A percentile compares a stretch with the other conserved stretches of the same genome.
These are phyloP conservation scores for Myotis findleyi DNA, from an alignment of 2,797 vertebrate genomes.

Conservation along the genomic window DNA sequence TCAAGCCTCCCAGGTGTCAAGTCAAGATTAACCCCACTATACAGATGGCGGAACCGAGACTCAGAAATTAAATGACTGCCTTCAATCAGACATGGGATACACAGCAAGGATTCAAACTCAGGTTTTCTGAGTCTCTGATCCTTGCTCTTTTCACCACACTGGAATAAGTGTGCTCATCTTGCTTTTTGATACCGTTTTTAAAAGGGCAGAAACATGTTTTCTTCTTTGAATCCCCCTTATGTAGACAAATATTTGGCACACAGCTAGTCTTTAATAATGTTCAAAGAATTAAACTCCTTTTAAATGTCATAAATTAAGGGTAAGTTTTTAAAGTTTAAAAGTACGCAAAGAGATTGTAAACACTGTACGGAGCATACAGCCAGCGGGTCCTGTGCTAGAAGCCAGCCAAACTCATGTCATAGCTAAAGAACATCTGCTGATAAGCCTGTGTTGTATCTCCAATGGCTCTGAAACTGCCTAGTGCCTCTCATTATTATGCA, in stretches of 20 bases:
- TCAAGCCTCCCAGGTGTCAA: background rate
- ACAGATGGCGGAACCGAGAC: background rate
- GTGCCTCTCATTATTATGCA: background rate
- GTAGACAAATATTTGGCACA: background rate
- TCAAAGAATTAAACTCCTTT: conserved; percentile 39
- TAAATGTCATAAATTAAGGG: conserved; percentile 2
- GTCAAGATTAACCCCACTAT: background rate
- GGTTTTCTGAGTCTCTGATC: background rate
- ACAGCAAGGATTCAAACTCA: background rate
- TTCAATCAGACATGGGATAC: background rate
- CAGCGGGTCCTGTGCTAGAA: background rate
- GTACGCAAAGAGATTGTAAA: background rate
- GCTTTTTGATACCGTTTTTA: conserved; percentile 2
- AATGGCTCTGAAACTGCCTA: background rate
- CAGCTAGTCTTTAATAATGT: background rate
- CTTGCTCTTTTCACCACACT: background rate
- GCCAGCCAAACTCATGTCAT: background rate
- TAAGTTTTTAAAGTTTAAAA: conserved; percentile 7
- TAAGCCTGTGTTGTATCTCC: background rate
- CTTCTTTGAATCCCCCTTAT: background rate
- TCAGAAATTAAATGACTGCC: background rate
- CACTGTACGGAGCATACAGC: background rate
- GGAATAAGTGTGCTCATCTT: background rate
- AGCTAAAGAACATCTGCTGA: background rate
- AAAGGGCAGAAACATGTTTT: background rate